Percentiles rank a stretch among this genome's conserved stretches.
phyloP scores from a whole-genome alignment of 2,113 vertebrate species.

The Cygnus buccinator region DNA sequence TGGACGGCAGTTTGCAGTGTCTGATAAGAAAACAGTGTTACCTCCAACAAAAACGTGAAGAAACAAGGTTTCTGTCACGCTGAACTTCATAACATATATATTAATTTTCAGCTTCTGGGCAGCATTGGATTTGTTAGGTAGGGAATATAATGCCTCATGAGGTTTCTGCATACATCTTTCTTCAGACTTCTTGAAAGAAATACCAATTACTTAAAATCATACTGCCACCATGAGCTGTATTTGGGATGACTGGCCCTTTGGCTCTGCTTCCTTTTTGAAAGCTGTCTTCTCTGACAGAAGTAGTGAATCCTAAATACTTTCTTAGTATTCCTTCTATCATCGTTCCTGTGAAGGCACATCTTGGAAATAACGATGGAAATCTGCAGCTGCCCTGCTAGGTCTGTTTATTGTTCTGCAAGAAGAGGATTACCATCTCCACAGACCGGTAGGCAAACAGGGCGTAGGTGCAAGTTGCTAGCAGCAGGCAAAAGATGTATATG shows the following conservation, averaged over 20 bases:
- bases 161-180: neutral
- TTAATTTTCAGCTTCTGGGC: neutral
- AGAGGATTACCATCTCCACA: too few relatives aligned
- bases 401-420: neutral
- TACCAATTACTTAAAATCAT: neutral
- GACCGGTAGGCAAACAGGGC: too few relatives aligned
- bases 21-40: neutral
- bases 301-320: neutral
- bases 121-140: neutral
- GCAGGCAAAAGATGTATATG: too few relatives aligned
- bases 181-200: neutral
- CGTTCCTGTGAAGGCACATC: neutral
- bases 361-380: neutral
- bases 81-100: neutral
- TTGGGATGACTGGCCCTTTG: neutral
- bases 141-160: fast-evolving
- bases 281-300: neutral
- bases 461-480: too few relatives aligned
- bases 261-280: neutral
- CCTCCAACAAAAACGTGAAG: neutral
- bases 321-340: neutral
- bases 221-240: neutral
- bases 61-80: neutral
- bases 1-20: neutral
- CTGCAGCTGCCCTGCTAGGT: neutral